Evolutionary conservation across 2,113 vertebrate genomes (phyloP), one percentile per base, ranked within the genome.

Genomic region (Ammodytes dubius): DNA sequence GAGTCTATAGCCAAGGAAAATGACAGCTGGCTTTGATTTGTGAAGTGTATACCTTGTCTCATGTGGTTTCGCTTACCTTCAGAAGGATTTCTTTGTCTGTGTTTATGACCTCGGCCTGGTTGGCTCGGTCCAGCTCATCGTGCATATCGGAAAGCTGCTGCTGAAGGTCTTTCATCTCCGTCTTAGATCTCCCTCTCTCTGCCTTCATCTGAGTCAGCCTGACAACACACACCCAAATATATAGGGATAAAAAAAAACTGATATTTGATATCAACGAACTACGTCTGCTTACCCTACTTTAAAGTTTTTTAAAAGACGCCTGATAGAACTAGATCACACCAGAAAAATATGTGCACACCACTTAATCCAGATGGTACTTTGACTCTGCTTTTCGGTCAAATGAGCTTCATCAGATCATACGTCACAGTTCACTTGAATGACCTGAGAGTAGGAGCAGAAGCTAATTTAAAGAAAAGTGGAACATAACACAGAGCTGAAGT

Each of bases 121-220:
- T 87, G 74, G 96, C 95, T 0, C 77, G 94, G 89, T 99, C 98
- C 88, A 99, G 90, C 81, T 98, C 98, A 49, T 99, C 98, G 0
- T 99, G 98, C 97, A 99, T 98, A 76, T 99, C 98, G 0, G 98
- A 99, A 10, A 99, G 97, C 89, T 99, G 97, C 85, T 97, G 97
- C 90, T 99, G 97, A 77, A 99, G 95, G 87, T 97, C 97, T 81
- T 97, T 95, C 91, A 99, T 96, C 92, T 99, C 97, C 0, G 93
- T 96, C 87, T 97, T 97, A 67, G 95, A 94, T 72, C 96, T 93
- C 6, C 97, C 97, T 78, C 95, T 94, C 40, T 99, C 97, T 86
- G 96, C 96, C 85, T 96, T 97, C 85, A 98, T 95, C 94, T 96
- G 95, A 77, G 95, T 95, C 80, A 99, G 92, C 88, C 98, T 99